phyloP scores from a whole-genome alignment of 2,797 vertebrate genomes.

The Lithobates sylvaticus region DNA sequence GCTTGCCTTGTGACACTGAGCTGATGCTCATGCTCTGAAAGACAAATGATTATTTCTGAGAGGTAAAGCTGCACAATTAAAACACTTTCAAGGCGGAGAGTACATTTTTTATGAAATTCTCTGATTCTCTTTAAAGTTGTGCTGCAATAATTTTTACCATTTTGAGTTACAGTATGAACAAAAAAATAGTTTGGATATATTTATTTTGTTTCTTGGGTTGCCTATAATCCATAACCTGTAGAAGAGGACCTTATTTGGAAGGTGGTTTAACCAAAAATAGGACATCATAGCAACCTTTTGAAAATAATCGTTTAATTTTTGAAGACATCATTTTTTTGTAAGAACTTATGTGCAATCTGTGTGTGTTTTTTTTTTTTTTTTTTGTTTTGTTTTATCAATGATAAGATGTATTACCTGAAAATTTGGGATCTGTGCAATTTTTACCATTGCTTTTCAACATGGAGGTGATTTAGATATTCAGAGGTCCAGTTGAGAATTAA shows the following conservation, averaged over 20 bases:
- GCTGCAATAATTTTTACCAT: neutral
- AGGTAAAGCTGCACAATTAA: too few species aligned
- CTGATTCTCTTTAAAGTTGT: neutral
- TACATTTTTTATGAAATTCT: too few species aligned
- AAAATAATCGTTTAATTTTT: neutral
- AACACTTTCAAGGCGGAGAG: too few species aligned
- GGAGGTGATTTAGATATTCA: conserved; percentile 67
- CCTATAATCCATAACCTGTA: neutral
- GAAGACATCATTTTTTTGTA: neutral
- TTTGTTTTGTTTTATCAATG: neutral
- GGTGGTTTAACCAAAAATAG: neutral
- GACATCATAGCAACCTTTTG: neutral
- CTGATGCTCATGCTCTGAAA: too few species aligned
- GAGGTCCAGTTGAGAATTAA: conserved; percentile 73
- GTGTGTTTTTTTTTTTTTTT: neutral
- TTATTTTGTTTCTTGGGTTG: neutral
- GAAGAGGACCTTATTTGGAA: neutral
- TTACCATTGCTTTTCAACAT: conserved; percentile 71
- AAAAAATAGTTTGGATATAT: too few species aligned
- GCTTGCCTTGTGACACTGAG: too few species aligned
- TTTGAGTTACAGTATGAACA: too few species aligned
- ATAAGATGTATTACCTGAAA: conserved; percentile 63
- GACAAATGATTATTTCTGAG: too few species aligned
- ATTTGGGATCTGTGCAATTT: conserved; percentile 82
- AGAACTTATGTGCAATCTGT: neutral